Percentiles rank a stretch among this genome's conserved stretches.
Evolutionary conservation across 1,140 invertebrate genomes (phyloP).

Genomic region (Drosophila dunni): DNA sequence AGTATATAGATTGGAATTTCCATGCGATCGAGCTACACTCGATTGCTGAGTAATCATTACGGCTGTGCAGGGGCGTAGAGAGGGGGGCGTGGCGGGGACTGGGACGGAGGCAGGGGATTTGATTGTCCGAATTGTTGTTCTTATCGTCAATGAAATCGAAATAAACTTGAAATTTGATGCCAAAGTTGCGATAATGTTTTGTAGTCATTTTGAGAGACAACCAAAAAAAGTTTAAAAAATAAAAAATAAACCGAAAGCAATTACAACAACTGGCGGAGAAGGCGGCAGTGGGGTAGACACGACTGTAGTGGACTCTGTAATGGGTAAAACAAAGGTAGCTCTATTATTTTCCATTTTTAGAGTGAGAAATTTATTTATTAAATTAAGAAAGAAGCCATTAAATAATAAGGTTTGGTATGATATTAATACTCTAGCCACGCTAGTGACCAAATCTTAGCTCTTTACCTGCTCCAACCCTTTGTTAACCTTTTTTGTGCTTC

Average conservation of each 20-base stretch:
- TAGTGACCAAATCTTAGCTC: no score
- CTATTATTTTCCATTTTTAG: no score
- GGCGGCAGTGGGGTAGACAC: no score
- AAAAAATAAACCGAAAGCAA: constrained; percentile 35
- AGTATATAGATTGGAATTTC: constrained; percentile 14
- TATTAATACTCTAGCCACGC: no score
- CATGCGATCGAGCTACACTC: not conserved
- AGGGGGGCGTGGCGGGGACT: not conserved
- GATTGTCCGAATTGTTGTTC: constrained; percentile 32
- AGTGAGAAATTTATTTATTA: no score
- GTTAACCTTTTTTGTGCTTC: no score
- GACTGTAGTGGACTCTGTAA: no score
- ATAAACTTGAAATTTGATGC: constrained; percentile 72
- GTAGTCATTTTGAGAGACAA: constrained; percentile 73
- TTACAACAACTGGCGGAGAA: constrained; percentile 16
- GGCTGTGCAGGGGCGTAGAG: not conserved
- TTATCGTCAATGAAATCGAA: constrained; percentile 71
- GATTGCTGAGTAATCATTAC: constrained; percentile 23
- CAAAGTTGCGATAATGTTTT: constrained; percentile 69
- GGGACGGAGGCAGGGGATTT: not conserved
- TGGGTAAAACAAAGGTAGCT: no score
- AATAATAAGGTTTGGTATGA: no score
- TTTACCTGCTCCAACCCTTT: no score
- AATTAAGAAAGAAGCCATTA: no score
- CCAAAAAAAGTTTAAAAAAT: constrained; percentile 35